phyloP scores from a whole-genome alignment of 1,140 invertebrate genomes.

The Octopus sinensis region DNA sequence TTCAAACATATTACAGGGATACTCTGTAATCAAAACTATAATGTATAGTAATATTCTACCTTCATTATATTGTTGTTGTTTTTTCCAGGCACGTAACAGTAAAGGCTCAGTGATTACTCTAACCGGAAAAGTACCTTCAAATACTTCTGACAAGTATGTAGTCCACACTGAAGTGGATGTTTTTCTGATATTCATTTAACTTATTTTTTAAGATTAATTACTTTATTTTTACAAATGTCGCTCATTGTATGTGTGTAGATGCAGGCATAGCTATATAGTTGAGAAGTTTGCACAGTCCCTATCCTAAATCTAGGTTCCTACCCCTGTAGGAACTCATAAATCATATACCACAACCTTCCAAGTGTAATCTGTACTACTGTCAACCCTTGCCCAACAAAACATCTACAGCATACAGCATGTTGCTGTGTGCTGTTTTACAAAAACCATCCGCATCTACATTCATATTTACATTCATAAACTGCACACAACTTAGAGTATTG shows the following conservation, averaged over 20 bases:
- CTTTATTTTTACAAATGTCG: background rate
- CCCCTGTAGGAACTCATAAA: no score
- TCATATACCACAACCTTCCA: no score
- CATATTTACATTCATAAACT: no score
- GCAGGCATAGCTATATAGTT: background rate
- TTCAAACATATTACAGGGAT: background rate
- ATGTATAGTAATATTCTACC: background rate
- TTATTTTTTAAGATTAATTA: background rate
- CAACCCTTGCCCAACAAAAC: no score
- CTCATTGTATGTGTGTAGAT: background rate
- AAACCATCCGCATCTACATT: no score
- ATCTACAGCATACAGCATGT: no score
- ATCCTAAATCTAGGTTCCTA: background rate
- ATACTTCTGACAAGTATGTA: slow-evolving; percentile 3
- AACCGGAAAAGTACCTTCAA: background rate
- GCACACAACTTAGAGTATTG: no score
- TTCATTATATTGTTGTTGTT: background rate
- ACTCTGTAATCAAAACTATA: background rate
- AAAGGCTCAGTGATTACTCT: background rate
- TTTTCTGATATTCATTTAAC: background rate
- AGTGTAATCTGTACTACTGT: no score
- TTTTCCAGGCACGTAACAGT: background rate
- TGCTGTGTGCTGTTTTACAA: no score
- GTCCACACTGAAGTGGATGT: background rate
- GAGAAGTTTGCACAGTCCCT: background rate